These are phyloP conservation scores for Limnephilus rhombicus DNA, from an alignment of 2,888 invertebrate species.

Conservation along the genomic window DNA sequence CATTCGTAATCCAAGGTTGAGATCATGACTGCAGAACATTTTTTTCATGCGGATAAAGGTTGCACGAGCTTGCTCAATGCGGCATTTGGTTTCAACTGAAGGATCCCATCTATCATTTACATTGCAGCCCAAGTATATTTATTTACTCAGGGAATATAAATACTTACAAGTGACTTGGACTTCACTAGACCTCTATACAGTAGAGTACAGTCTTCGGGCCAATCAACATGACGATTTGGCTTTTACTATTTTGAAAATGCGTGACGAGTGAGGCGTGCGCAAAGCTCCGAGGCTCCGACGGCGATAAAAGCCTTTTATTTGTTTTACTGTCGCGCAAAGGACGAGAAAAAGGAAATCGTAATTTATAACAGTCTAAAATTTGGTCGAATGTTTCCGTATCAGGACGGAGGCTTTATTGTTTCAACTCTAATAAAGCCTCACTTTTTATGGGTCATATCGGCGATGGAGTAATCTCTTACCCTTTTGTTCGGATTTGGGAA, in stretches of 20 bases:
- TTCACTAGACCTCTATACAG: no score
- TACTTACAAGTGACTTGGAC: no score
- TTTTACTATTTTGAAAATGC: constrained; percentile 60
- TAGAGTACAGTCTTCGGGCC: constrained; percentile 46
- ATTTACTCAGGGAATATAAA: no score
- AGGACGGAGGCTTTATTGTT: constrained; percentile 58
- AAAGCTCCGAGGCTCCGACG: neutral
- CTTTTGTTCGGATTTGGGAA: constrained; percentile 54
- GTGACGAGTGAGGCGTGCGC: constrained; percentile 14
- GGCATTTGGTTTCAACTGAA: no score
- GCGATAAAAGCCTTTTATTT: constrained; percentile 63
- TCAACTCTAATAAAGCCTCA: constrained; percentile 62
- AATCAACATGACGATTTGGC: constrained; percentile 63
- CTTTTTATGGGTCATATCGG: constrained; percentile 64
- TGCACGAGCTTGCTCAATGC: no score
- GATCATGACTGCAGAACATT: no score
- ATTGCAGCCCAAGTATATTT: no score
- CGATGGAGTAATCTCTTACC: constrained; percentile 58
- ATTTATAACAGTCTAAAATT: constrained; percentile 65
- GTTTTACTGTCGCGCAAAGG: constrained; percentile 64
- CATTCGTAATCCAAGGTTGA: no score
- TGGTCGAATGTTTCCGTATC: constrained; percentile 49
- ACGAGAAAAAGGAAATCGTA: constrained; percentile 64
- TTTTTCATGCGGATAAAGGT: no score
- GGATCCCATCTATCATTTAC: no score